A percentile compares a stretch with the other conserved stretches of the same genome.
These are phyloP conservation scores for Drosophila repleta DNA, from an alignment of 1,140 invertebrate genomes.

Conservation along the genomic window DNA sequence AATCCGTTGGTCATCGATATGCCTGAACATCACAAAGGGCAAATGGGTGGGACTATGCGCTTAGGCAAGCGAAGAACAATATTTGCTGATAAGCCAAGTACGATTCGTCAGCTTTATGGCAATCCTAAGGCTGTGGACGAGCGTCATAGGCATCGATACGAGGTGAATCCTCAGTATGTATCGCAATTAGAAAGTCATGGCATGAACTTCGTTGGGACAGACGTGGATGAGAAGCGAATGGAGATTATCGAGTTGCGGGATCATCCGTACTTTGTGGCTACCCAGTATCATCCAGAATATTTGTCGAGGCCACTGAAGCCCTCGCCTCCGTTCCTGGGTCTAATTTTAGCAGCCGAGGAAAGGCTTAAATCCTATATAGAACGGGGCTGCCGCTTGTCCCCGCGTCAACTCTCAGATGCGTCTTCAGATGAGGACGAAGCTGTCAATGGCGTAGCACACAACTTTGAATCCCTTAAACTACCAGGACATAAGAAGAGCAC, in stretches of 20 bases:
- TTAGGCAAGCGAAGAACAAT: slow-evolving; percentile 95
- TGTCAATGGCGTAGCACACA: slow-evolving; percentile 31
- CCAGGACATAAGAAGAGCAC: neutral
- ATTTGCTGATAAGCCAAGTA: slow-evolving; percentile 87
- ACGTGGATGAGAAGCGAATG: slow-evolving; percentile 91
- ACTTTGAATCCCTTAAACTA: slow-evolving; percentile 34
- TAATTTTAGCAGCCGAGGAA: slow-evolving; percentile 93
- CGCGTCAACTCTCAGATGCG: slow-evolving; percentile 88
- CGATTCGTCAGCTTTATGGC: slow-evolving; percentile 91
- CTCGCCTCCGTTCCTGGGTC: slow-evolving; percentile 97
- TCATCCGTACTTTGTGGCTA: slow-evolving; percentile 97
- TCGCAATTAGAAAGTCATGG: slow-evolving; percentile 91
- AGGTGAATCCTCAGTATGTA: slow-evolving; percentile 97
- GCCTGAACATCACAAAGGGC: slow-evolving; percentile 97
- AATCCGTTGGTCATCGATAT: slow-evolving; percentile 97
- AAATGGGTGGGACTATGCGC: slow-evolving; percentile 99
- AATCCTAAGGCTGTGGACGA: slow-evolving; percentile 94
- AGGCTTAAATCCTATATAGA: slow-evolving; percentile 89
- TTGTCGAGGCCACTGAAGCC: slow-evolving; percentile 96
- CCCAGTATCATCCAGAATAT: slow-evolving; percentile 99
- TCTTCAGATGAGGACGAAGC: slow-evolving; percentile 86
- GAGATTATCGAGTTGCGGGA: slow-evolving; percentile 91
- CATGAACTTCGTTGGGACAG: slow-evolving; percentile 95
- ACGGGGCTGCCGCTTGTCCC: slow-evolving; percentile 89
- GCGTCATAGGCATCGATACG: slow-evolving; percentile 97